Percentiles rank a stretch among this genome's conserved stretches.
These are phyloP conservation scores for Oscheius sp. DNA, from an alignment of 2,888 invertebrate species.

Conservation along the genomic window DNA sequence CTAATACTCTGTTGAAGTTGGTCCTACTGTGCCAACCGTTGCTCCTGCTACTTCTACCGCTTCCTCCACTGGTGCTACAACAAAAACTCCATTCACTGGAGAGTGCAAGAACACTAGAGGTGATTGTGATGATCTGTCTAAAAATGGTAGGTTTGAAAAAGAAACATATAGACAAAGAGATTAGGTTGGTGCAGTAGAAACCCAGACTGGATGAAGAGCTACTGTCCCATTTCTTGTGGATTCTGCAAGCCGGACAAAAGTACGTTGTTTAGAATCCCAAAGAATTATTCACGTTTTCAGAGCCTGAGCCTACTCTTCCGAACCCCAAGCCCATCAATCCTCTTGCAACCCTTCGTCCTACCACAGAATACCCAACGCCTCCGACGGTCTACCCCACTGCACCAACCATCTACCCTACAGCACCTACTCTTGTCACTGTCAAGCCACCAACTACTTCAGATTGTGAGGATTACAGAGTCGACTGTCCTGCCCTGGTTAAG, in stretches of 20 bases:
- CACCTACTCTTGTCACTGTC: conserved; percentile 17
- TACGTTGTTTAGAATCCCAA: too few relatives aligned
- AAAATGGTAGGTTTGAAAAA: conserved; percentile 54
- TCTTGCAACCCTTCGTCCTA: not conserved
- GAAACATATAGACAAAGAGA: not conserved
- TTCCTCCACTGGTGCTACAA: conserved; percentile 45
- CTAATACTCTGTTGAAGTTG: not conserved
- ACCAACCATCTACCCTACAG: conserved; percentile 35
- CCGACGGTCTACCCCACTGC: conserved; percentile 32
- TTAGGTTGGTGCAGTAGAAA: conserved; percentile 71
- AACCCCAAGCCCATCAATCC: not conserved
- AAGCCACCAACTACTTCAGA: conserved; percentile 39
- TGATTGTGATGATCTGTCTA: conserved; percentile 68
- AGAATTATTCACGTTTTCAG: not conserved
- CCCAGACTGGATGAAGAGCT: conserved; percentile 68
- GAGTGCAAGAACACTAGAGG: conserved; percentile 68
- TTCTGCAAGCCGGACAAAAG: conserved; percentile 52
- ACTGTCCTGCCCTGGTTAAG: conserved; percentile 60
- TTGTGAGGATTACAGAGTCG: conserved; percentile 72
- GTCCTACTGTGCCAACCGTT: conserved; percentile 32
- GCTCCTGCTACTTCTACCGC: conserved; percentile 17
- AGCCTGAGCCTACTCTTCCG: not conserved
- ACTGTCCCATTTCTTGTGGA: conserved; percentile 68
- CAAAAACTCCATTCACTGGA: conserved; percentile 37
- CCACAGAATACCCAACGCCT: conserved; percentile 16